Evolutionary conservation across 2,113 vertebrate genomes (phyloP).

Genomic region (Tyto alba): DNA sequence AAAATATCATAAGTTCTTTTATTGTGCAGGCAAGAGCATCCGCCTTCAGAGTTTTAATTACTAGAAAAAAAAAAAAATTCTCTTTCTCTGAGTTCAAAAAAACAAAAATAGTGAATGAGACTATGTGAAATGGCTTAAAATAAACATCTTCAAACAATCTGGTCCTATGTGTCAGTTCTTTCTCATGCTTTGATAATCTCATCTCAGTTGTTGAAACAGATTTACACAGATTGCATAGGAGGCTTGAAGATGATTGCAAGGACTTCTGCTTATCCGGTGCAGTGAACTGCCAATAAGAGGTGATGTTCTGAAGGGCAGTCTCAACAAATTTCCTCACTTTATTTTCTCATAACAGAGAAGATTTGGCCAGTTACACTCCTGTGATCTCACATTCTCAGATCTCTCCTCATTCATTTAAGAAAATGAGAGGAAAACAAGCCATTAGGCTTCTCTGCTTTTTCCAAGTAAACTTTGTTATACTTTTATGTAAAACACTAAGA

Average conservation of each 20-base stretch:
- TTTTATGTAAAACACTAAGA: constrained; percentile 34
- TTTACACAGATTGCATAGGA: constrained; percentile 12
- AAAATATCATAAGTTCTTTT: neutral
- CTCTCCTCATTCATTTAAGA: constrained; percentile 2
- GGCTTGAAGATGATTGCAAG: neutral
- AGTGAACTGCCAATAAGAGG: neutral
- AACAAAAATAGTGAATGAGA: constrained; percentile 20
- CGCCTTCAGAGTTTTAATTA: constrained; percentile 39
- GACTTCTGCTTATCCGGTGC: neutral
- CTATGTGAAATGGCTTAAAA: constrained; percentile 44
- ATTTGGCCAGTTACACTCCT: neutral
- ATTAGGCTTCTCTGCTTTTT: neutral
- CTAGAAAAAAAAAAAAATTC: neutral
- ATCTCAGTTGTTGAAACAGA: constrained; percentile 10
- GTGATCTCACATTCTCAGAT: neutral
- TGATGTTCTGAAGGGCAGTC: neutral
- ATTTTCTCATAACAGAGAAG: neutral
- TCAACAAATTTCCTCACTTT: neutral
- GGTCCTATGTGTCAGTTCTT: constrained; percentile 28
- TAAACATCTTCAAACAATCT: constrained; percentile 56
- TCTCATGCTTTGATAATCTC: constrained; percentile 42
- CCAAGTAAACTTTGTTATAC: constrained; percentile 41
- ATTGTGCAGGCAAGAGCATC: neutral
- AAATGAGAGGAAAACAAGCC: constrained; percentile 27
- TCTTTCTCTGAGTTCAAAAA: neutral